Conservation (phyloP, 2,888 invertebrate genomes). For the Sturmia bella region DNA sequence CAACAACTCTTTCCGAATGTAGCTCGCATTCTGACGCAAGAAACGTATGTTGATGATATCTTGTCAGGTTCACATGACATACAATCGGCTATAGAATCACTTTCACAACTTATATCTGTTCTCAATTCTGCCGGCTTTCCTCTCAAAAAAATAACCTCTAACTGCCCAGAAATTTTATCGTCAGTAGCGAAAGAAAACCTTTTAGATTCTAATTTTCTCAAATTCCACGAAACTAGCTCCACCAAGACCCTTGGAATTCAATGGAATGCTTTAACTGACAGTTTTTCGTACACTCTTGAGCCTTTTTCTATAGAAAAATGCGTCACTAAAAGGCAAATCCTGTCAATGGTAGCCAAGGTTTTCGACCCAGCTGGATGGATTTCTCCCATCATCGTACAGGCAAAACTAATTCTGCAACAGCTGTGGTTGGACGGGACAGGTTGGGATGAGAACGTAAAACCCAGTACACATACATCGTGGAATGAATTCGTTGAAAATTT, state of each 20-base stretch:
- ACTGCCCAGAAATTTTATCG: not conserved
- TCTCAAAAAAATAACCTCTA: not conserved
- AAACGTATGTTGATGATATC: too few relatives aligned
- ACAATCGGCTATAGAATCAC: too few relatives aligned
- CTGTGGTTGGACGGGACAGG: too few relatives aligned
- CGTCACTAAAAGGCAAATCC: not conserved
- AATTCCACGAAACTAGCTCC: not conserved
- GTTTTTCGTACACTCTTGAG: not conserved
- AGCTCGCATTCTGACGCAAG: too few relatives aligned
- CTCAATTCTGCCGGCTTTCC: not conserved
- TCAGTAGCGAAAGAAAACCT: too few relatives aligned
- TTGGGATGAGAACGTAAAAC: too few relatives aligned
- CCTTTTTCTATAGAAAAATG: too few relatives aligned
- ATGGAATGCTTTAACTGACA: not conserved
- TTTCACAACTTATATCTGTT: not conserved
- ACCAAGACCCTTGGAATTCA: not conserved
- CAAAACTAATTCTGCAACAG: conserved; percentile 26
- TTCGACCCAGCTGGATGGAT: conserved; percentile 52
- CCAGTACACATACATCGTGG: too few relatives aligned
- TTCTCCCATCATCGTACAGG: conserved; percentile 34
- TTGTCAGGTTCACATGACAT: too few relatives aligned
- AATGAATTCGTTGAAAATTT: not conserved
- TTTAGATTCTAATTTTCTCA: too few relatives aligned
- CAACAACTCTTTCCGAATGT: too few relatives aligned
- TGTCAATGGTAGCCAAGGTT: conserved; percentile 15